Evolutionary conservation across 1,140 invertebrate genomes (phyloP), one percentile per base, ranked within the genome.

Genomic region (Pectinophora gossypiella): DNA sequence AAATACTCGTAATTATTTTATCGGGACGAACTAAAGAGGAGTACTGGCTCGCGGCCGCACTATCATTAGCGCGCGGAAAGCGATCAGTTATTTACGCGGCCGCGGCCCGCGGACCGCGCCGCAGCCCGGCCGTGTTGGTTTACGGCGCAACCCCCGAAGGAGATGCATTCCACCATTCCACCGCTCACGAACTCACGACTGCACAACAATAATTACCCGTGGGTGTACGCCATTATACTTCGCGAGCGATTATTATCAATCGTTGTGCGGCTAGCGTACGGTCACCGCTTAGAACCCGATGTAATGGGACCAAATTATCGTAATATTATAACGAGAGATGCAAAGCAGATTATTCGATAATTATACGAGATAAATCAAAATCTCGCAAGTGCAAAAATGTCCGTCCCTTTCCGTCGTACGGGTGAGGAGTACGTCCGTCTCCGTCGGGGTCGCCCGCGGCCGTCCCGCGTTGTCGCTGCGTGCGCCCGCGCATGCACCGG

Each of bases 141-240:
- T 79, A 74, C 78, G 66, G 74, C 70, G 63, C 79, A 87, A 77
- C 81, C 84, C 84, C 81, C 80, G 83, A 79, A 87, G 83, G 84
- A 85, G 84, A 85, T 85, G 84, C 84, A 87, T 87, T 87, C 84
- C 81, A 57, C 69, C 66, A 70, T 73, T 71, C 69, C 70, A 74
- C 61, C 68, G 68, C 76, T 76, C 83, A 85, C 83, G 83, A 87
- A 76, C 81, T 87, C 83, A 87, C 84, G 84, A 87, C 84, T 81
- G 73, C 78, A 84, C 81, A 79, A 81, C 82, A 81, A 87, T 87
- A 87, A 87, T 87, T 87, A 87, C 78, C 81, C 72, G 78, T 79
- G 83, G 83, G 79, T 85, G 84, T 85, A 84, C 84, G 80, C 81
- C 75, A 85, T 85, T 87, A 87, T 87, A 82, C 76, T 84, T 85